Evolutionary conservation across 2,888 invertebrate species (phyloP), one percentile per base, ranked within the genome.

Genomic region (Lordiphosa andalusiaca): DNA sequence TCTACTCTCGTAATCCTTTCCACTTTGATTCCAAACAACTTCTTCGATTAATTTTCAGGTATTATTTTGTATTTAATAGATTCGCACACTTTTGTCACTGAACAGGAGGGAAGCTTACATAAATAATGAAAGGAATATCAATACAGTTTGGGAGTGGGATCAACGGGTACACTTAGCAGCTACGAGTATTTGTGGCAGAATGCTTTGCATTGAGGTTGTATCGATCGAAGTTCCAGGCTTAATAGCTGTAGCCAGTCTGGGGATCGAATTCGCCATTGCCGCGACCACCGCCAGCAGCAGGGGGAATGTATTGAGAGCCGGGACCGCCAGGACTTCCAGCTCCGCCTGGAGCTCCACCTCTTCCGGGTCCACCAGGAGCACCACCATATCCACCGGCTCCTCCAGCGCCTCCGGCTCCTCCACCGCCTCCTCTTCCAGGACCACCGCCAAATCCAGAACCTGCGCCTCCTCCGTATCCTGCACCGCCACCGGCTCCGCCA

Each of bases 171-270:
- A 30, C 30, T 30, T 30, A 30, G 30, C 2, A 33, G 30, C 23
- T 44, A 78, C 54, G 74, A 73, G 76, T 82, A 77, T 78, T 77
- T 56, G 64, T 68, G 84, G 86, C 80, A 86, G 75, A 75, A 51
- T 73, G 78, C 54, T 47, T 71, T 61, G 44, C 58, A 52, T 53
- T 69, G 75, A 71, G 60, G 60, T 59, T 59, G 53, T 42, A 46
- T 63, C 69, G 68, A 68, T 63, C 16, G 47, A 30, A 41, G 10
- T 40, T 16, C 21, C 5, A 16, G n/a, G 23, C 57, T 78, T 90
- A 91, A 72, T 91, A 91, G 73, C 88, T 90, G 77, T 91, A 91
- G 59, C 91, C 91, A 12, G 88, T 86, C 78, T 90, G 88, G 54
- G 90, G 88, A 73, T 87, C 89, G 51, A 90, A 90, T 50, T 88